These are phyloP conservation scores for Sebastes minor DNA, from an alignment of 2,797 vertebrate species.

Conservation along the genomic window DNA sequence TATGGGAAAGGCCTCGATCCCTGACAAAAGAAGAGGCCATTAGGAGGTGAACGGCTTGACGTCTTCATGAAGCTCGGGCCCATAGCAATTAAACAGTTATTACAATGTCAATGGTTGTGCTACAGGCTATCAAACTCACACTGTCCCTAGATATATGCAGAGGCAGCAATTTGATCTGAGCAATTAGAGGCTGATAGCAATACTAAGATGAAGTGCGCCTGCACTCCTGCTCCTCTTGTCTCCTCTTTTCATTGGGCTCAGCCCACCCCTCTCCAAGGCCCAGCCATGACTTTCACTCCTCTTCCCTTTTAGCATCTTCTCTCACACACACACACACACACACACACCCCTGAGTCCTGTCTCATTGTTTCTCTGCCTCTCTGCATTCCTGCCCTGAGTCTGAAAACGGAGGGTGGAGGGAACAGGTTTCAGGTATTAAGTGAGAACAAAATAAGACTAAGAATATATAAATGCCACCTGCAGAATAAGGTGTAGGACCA, in stretches of 20 bases:
- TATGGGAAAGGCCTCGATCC: conserved; percentile 23
- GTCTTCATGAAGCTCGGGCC: conserved; percentile 43
- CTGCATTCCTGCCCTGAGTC: not conserved
- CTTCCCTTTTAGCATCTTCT: not conserved
- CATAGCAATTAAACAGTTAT: conserved; percentile 70
- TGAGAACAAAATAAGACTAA: not conserved
- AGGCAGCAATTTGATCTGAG: conserved; percentile 55
- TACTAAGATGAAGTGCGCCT: conserved; percentile 8
- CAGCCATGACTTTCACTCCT: conserved; percentile 19
- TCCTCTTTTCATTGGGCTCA: conserved; percentile 31
- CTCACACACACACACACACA: not conserved
- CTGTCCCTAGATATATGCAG: conserved; percentile 50
- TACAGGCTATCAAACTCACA: conserved; percentile 36
- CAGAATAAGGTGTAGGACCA: not conserved
- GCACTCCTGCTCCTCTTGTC: conserved; percentile 26
- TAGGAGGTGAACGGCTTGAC: conserved; percentile 41
- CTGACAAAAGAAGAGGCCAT: conserved; percentile 40
- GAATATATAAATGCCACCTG: not conserved
- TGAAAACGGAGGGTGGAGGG: not conserved
- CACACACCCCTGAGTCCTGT: not conserved
- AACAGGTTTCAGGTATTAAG: not conserved
- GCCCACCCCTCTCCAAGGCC: conserved; percentile 25
- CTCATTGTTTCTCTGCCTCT: not conserved
- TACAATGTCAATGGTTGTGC: conserved; percentile 62
- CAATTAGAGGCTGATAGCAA: conserved; percentile 55